phyloP scores from a whole-genome alignment of 1,140 invertebrate genomes.

The Euwallacea fornicatus region DNA sequence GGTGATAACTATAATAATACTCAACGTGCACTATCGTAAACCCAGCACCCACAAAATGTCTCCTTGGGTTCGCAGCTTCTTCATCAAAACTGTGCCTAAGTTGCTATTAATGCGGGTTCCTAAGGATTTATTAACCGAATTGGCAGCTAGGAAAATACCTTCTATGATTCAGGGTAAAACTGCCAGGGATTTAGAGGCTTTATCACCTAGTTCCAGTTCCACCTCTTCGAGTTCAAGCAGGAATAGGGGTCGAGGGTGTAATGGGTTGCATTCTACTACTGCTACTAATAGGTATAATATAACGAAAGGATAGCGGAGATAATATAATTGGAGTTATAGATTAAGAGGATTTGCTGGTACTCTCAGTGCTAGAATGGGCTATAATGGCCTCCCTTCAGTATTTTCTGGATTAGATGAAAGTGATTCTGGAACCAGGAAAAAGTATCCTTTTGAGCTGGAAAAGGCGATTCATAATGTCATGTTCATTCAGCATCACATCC shows the following conservation, averaged over 20 bases:
- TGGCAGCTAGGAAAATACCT: conserved; percentile 75
- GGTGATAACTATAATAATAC: conserved; percentile 93
- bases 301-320: background rate
- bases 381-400: conserved; percentile 77
- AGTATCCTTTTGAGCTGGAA: conserved; percentile 88
- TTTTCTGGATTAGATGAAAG: conserved; percentile 80
- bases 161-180: conserved; percentile 56
- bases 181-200: conserved; percentile 61
- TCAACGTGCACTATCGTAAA: conserved; percentile 99
- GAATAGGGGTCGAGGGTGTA: conserved; percentile 66
- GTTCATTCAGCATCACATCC: conserved; percentile 94
- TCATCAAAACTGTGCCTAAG: conserved; percentile 83
- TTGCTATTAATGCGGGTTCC: conserved; percentile 83
- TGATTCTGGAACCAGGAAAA: conserved; percentile 76
- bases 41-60: conserved; percentile 98
- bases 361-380: conserved; percentile 64
- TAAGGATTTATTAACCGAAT: conserved; percentile 75
- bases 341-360: conserved; percentile 71
- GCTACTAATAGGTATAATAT: conserved; percentile 62
- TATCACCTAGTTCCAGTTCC: conserved; percentile 75
- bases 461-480: conserved; percentile 93
- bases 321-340: conserved; percentile 52
- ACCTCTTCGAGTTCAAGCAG: conserved; percentile 59
- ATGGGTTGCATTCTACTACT: conserved; percentile 73
- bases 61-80: conserved; percentile 85